Conservation (phyloP, 2,113 vertebrate species). For the Dinomys branickii region DNA sequence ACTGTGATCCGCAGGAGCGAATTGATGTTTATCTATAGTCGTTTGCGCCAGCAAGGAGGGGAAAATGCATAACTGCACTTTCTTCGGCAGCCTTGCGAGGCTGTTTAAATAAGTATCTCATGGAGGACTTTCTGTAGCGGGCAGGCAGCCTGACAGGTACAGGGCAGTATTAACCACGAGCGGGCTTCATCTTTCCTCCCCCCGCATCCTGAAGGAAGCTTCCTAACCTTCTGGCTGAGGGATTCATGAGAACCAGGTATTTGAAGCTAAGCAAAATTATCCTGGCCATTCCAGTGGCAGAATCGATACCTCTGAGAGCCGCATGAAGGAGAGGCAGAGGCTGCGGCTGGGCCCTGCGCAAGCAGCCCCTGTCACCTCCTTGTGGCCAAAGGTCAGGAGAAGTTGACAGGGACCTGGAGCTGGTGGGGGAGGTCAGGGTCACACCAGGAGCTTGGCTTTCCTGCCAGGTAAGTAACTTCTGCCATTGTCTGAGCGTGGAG, state of each 20-base stretch:
- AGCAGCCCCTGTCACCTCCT: not conserved
- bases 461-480: not conserved
- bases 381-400: constrained; percentile 19
- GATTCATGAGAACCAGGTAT: constrained; percentile 82
- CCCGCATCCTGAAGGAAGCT: constrained; percentile 83
- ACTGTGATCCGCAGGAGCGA: constrained; percentile 85
- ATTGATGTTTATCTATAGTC: constrained; percentile 87
- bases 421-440: not conserved
- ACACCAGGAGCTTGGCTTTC: not conserved
- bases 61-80: constrained; percentile 81
- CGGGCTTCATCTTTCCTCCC: constrained; percentile 84
- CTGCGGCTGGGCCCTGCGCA: not conserved
- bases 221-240: constrained; percentile 82
- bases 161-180: constrained; percentile 82
- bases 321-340: not conserved
- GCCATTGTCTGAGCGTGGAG: not conserved
- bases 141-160: constrained; percentile 76
- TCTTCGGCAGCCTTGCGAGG: constrained; percentile 80
- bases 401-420: not conserved
- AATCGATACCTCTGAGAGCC: constrained; percentile 79
- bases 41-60: constrained; percentile 79
- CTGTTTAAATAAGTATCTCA: constrained; percentile 86
- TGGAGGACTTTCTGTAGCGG: constrained; percentile 81
- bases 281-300: constrained; percentile 64
- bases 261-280: constrained; percentile 85